phyloP scores from a whole-genome alignment of 2,797 vertebrate genomes.

The Carcharodon carcharias region DNA sequence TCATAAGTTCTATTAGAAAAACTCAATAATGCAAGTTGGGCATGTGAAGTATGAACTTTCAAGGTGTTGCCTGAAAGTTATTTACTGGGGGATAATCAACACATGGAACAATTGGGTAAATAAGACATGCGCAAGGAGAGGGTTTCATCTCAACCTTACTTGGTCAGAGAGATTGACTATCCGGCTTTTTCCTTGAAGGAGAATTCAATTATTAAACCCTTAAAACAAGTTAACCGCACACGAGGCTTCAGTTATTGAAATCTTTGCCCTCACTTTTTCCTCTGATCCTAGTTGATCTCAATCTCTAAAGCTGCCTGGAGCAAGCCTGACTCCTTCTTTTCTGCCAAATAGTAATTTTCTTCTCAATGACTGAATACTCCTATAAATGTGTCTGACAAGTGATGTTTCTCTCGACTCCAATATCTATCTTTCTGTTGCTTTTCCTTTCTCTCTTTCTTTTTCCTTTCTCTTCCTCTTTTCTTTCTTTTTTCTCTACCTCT shows the following conservation, averaged over 20 bases:
- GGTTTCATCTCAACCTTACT: neutral
- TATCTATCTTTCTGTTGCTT: neutral
- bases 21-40: neutral
- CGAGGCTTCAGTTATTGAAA: neutral
- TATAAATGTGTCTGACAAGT: neutral
- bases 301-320: neutral
- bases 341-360: slow-evolving; percentile 3
- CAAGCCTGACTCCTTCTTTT: neutral
- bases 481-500: neutral
- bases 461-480: neutral
- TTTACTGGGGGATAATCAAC: neutral
- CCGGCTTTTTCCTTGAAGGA: neutral
- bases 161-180: neutral
- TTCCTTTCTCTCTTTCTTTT: neutral
- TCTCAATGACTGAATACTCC: neutral
- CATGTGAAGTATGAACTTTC: too few relatives aligned
- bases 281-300: neutral
- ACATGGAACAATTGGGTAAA: neutral
- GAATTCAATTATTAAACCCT: neutral
- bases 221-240: neutral
- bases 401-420: neutral
- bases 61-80: neutral
- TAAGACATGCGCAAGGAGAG: neutral
- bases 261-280: neutral
- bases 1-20: neutral